phyloP scores from a whole-genome alignment of 2,888 invertebrate genomes.

The Muschampia plurimacula region DNA sequence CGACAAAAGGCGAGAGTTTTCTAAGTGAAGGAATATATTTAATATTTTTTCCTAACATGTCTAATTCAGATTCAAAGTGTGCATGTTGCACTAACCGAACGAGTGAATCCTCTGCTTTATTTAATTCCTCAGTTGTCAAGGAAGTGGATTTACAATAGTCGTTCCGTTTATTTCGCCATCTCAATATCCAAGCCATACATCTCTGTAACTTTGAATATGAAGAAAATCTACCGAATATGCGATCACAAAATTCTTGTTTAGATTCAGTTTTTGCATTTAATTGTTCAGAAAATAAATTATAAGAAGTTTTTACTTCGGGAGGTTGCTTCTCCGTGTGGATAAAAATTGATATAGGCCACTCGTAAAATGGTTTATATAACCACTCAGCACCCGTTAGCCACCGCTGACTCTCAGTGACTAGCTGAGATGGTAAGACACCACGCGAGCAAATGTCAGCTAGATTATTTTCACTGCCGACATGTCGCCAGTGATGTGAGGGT shows the following conservation, averaged over 20 bases:
- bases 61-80: slow-evolving; percentile 1
- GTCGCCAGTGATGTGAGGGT: slow-evolving; percentile 5
- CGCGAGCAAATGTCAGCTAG: neutral
- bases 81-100: neutral
- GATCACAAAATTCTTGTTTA: slow-evolving; percentile 1
- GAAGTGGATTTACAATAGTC: neutral
- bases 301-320: neutral
- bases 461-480: neutral
- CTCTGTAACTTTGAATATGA: neutral
- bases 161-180: slow-evolving; percentile 4
- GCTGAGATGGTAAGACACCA: neutral
- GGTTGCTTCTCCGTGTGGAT: neutral
- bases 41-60: neutral
- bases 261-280: neutral
- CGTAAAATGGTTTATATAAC: neutral
- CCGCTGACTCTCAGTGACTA: neutral
- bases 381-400: neutral
- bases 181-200: slow-evolving; percentile 4
- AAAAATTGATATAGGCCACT: neutral
- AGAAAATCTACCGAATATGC: neutral
- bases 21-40: slow-evolving; percentile 2
- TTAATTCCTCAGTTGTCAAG: neutral
- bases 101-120: neutral
- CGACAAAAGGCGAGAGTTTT: neutral
- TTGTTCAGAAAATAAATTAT: neutral